Conservation (phyloP, 2,888 invertebrate genomes). For the Polyommatus icarus region DNA sequence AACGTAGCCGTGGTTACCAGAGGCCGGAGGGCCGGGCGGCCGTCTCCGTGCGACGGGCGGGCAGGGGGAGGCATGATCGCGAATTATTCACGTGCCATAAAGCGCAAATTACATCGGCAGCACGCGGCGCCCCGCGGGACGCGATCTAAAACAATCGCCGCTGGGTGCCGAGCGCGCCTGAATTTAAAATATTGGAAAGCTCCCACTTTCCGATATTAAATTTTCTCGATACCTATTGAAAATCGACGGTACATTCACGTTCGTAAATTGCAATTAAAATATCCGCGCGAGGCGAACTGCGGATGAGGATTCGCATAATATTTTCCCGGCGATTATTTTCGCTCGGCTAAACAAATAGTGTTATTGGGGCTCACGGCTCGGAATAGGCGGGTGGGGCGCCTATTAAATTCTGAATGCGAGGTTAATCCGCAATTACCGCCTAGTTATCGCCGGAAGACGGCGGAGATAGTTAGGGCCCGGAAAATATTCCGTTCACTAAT, state of each 20-base stretch:
- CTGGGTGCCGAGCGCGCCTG: slow-evolving; percentile 48
- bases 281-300: slow-evolving; percentile 36
- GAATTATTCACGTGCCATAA: slow-evolving; percentile 78
- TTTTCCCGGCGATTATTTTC: slow-evolving; percentile 64
- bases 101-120: slow-evolving; percentile 69
- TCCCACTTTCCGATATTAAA: slow-evolving; percentile 50
- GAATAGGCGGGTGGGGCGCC: slow-evolving; percentile 62
- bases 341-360: slow-evolving; percentile 70
- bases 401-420: slow-evolving; percentile 78
- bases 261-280: slow-evolving; percentile 44
- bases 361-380: slow-evolving; percentile 61
- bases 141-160: slow-evolving; percentile 58
- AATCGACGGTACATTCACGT: slow-evolving; percentile 42
- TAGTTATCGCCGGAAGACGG: slow-evolving; percentile 80
- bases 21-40: slow-evolving; percentile 40
- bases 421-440: slow-evolving; percentile 79
- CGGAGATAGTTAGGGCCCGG: slow-evolving; percentile 80
- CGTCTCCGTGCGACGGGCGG: slow-evolving; percentile 37
- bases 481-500: slow-evolving; percentile 81
- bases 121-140: slow-evolving; percentile 59
- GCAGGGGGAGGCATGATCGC: slow-evolving; percentile 58
- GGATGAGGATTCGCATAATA: slow-evolving; percentile 36
- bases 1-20: slow-evolving; percentile 66
- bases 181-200: slow-evolving; percentile 51
- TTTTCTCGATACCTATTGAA: slow-evolving; percentile 46